Evolutionary conservation across 1,140 invertebrate species (phyloP), one percentile per base, ranked within the genome.

Genomic region (Aphelinus atriplicis): DNA sequence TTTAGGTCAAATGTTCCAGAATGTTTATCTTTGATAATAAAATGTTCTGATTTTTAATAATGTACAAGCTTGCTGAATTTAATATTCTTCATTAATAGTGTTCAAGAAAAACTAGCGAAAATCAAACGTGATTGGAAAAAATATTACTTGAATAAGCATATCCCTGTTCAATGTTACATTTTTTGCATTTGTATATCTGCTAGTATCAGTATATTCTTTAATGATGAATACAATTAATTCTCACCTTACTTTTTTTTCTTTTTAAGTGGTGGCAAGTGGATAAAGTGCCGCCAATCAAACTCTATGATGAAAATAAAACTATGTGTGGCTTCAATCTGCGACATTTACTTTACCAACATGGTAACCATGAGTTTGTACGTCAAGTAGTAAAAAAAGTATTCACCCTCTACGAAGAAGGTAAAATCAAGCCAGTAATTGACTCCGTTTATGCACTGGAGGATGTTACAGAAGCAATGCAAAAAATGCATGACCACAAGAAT

Each of bases 401-500:
- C 81, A 84, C 90, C 56, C 84, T 96, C 47, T 96, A 94, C 91
- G 89, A 87, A 57, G 90, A 95, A 68, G 92, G 92, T 46, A 92
- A 93, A 84, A 93, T 97, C 74, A 93, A 94, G 81, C 95, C 95
- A 1, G 88, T 93, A 5, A 90, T 96, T 10, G 95, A 97, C 87
- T 96, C 94, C 51, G 93, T 92, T 53, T 96, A 93, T 92, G 94
- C 95, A 9, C 89, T 96, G 57, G 95, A 96, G 87, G 95, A 96
- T 84, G 93, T 95, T 42, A 90, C 91, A 47, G 95, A 96, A 80
- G 96, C 94, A 0, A 96, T 97, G 95, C 94, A 95, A 86, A 95
- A 94, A 84, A 94, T 97, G 91, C 95, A 96, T 84, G 95, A 97
- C 80, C 91, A 95, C 80, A 96, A 95, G 85, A 97, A 97, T 85